Percentiles rank a stretch among this genome's conserved stretches.
phyloP scores from a whole-genome alignment of 2,113 vertebrate species.

The Rhea pennata region DNA sequence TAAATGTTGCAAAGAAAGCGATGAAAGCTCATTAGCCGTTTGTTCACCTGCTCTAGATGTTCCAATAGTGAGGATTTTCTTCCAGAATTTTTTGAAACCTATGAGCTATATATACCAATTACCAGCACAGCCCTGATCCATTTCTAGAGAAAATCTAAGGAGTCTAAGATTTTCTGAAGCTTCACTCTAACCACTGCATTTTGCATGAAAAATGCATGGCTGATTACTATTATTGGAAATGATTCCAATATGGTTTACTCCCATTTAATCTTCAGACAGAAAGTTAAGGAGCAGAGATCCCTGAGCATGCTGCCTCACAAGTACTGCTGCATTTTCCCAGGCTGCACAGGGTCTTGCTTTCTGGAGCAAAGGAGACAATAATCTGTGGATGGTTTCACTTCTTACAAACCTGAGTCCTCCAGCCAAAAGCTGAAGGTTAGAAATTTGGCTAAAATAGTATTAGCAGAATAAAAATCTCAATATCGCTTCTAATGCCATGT shows the following conservation, averaged over 20 bases:
- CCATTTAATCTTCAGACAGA: neutral
- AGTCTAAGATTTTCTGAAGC: neutral
- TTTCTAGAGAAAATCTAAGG: neutral
- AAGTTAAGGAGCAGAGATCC: neutral
- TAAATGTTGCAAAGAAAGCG: neutral
- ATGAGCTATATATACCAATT: neutral
- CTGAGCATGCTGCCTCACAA: neutral
- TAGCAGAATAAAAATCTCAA: neutral
- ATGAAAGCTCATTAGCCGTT: neutral
- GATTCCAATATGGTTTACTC: neutral
- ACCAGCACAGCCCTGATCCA: neutral
- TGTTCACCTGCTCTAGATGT: neutral
- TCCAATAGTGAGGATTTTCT: neutral
- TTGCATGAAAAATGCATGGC: neutral
- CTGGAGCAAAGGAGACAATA: neutral
- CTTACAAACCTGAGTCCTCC: neutral
- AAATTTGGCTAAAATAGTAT: neutral
- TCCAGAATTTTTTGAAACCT: neutral
- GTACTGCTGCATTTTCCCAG: neutral
- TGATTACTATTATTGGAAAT: neutral
- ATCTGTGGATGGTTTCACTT: rapidly evolving
- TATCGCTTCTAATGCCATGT: neutral
- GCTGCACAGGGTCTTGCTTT: neutral
- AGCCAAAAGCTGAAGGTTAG: neutral
- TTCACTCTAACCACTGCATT: neutral